Evolutionary conservation across 2,797 vertebrate genomes (phyloP).

Genomic region (Falco columbarius): DNA sequence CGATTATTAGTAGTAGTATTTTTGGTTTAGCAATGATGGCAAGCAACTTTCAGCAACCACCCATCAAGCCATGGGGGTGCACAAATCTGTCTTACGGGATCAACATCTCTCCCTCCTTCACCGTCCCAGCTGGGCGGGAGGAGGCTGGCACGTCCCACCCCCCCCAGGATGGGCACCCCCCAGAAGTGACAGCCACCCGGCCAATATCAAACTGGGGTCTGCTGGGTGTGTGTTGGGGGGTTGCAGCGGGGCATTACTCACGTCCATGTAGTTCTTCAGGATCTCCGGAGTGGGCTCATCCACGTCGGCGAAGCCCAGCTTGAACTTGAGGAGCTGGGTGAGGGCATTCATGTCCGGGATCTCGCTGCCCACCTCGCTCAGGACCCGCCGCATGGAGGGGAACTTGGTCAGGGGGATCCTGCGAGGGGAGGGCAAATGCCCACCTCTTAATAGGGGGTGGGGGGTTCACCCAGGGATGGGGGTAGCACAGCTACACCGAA

Average conservation of each 20-base stretch:
- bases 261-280: slow-evolving; percentile 95
- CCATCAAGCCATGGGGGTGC: background rate
- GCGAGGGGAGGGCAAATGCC: background rate
- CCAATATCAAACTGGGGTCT: fast-evolving
- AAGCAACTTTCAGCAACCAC: background rate
- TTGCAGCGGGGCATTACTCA: slow-evolving; percentile 71
- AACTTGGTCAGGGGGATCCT: slow-evolving; percentile 94
- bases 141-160: no score
- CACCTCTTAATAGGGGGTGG: background rate
- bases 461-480: fast-evolving
- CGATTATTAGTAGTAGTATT: background rate
- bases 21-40: background rate
- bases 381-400: slow-evolving; percentile 86
- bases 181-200: background rate
- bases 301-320: slow-evolving; percentile 74
- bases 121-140: background rate
- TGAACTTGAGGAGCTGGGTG: slow-evolving; percentile 82
- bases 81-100: background rate
- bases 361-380: slow-evolving; percentile 79
- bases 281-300: slow-evolving; percentile 86
- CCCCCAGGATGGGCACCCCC: fast-evolving
- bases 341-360: slow-evolving; percentile 79
- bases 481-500: background rate
- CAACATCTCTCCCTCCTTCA: background rate
- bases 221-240: no score